Evolutionary conservation across 2,888 invertebrate species (phyloP).

Genomic region (Andrena dorsata): DNA sequence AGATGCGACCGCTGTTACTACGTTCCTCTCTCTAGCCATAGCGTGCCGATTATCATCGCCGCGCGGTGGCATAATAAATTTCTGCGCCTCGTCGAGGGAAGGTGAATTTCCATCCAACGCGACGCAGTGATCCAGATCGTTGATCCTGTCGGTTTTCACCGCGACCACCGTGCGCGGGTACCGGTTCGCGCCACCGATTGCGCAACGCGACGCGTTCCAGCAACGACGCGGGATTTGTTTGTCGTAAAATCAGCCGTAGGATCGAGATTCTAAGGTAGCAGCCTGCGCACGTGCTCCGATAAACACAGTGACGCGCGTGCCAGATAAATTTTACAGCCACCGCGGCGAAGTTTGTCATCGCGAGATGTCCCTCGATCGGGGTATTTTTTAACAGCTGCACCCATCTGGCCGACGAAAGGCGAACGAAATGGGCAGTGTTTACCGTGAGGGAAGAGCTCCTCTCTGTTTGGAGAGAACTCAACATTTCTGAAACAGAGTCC

Average conservation of each 20-base stretch:
- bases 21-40: background rate
- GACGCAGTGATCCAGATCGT: constrained; percentile 39
- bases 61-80: constrained; percentile 2
- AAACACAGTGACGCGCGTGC: constrained; percentile 52
- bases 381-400: constrained; percentile 47
- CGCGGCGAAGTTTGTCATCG: background rate
- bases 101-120: constrained; percentile 36
- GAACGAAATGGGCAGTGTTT: constrained; percentile 36
- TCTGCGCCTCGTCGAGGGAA: constrained; percentile 3
- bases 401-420: constrained; percentile 35
- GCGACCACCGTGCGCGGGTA: background rate
- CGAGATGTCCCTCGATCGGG: constrained; percentile 28
- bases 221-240: background rate
- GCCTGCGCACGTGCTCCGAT: constrained; percentile 5
- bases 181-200: constrained; percentile 22
- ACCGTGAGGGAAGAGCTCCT: constrained; percentile 22
- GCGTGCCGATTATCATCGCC: background rate
- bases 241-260: background rate
- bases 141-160: constrained; percentile 30
- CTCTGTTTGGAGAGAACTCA: too few species aligned
- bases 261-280: background rate
- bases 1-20: background rate
- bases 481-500: too few species aligned
- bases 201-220: constrained; percentile 41
- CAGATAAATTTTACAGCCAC: constrained; percentile 62